Evolutionary conservation across 1,140 invertebrate species (phyloP).

Genomic region (Penaeus japonicus): DNA sequence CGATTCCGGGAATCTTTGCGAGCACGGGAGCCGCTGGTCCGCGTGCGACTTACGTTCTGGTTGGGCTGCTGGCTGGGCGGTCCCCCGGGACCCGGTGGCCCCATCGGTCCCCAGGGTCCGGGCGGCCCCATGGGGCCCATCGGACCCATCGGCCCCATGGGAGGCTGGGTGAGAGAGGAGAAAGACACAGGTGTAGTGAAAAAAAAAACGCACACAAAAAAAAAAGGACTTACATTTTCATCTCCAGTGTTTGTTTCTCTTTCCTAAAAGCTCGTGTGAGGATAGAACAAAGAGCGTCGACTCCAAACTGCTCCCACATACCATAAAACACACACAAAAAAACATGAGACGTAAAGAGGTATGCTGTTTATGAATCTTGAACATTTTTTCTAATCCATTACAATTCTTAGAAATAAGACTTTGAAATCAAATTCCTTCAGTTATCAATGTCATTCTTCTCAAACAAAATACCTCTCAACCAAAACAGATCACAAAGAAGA

Average conservation of each 20-base stretch:
- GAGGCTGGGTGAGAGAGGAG: conserved; percentile 46
- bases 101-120: conserved; percentile 60
- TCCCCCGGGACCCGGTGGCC: conserved; percentile 49
- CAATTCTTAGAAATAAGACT: too few species aligned
- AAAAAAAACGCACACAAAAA: neutral
- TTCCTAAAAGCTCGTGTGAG: too few species aligned
- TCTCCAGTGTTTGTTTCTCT: too few species aligned
- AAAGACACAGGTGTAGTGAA: neutral
- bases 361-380: neutral
- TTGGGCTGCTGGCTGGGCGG: conserved; percentile 56
- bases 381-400: too few species aligned
- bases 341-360: too few species aligned
- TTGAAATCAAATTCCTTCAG: too few species aligned
- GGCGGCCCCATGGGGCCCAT: conserved; percentile 60
- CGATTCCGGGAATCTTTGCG: neutral
- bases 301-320: too few species aligned
- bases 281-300: too few species aligned
- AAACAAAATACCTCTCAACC: too few species aligned
- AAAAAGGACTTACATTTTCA: neutral
- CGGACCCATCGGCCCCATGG: conserved; percentile 59
- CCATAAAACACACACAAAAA: too few species aligned
- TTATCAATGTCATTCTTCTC: too few species aligned
- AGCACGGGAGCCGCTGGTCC: neutral
- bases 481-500: too few species aligned
- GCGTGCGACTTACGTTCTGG: conserved; percentile 53